Base-by-base conservation (phyloP, 1,140 invertebrate species). In the Littorina saxatilis region DNA sequence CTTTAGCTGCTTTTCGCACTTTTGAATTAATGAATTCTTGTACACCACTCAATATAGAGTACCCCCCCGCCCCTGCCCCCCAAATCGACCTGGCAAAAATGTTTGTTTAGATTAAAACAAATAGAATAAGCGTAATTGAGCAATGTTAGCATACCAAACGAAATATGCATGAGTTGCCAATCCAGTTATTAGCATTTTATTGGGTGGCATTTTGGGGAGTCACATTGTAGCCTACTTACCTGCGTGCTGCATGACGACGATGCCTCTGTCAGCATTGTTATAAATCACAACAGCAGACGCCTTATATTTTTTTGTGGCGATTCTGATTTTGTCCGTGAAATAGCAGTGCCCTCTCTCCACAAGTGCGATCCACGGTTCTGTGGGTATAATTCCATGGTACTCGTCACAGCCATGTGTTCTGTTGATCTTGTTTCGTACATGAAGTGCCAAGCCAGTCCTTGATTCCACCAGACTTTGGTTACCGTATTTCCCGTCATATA, bases 241-340 rank as follows among this genome's bases (percentile, higher is more conserved):
- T 55, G 58, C 15, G 58, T 83, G 82, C 23, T 83, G 52, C 82
- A 83, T 83, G 17, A 83, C 37, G 23, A 78, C 63, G 11, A 52
- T 39, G 35, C 32, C 61, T 43, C 55, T 35, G 23, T 52, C 55
- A 11, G 39, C 55, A 58, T 79, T 80, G 76, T 83, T 85, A 52
- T 85, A 85, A 50, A 84, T 80, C 32, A 84, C 83, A 32, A 83
- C 76, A 15, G 83, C 85, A 20, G 83, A 83, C 2, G 85, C 85
- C 50, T 86, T 86, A 68, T 82, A 76, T 15, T 74, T 77, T 55
- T 81, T 80, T 7, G 82, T 80, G 0, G 85, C 85, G 23, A 79
- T 35, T 79, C 73, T 81, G 23, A 86, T 83, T 78, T 86, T 86
- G 29, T 84, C 78, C 1, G 66, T 63, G 58, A 86, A 86, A 3